A percentile compares a stretch with the other conserved stretches of the same genome.
Conservation (phyloP, 1,140 invertebrate species). For the Thaumatotibia leucotreta region DNA sequence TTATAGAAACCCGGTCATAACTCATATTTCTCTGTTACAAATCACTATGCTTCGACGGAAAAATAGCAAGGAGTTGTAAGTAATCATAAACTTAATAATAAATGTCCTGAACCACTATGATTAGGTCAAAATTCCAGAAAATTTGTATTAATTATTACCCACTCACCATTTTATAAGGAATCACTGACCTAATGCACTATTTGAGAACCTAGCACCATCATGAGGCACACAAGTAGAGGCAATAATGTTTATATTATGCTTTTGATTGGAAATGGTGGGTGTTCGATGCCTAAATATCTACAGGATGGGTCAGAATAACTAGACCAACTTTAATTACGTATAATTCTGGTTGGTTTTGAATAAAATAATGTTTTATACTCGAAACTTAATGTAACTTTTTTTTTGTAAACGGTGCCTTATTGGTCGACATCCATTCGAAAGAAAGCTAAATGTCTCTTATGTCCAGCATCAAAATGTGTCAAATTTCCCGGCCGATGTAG, state of each 20-base stretch:
- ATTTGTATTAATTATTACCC: slow-evolving; percentile 2
- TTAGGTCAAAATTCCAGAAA: slow-evolving; percentile 5
- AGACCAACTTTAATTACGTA: not conserved
- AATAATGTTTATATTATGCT: not conserved
- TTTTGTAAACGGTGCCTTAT: too few relatives aligned
- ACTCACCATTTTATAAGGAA: slow-evolving; percentile 1
- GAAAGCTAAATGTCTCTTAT: too few relatives aligned
- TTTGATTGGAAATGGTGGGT: slow-evolving; percentile 10
- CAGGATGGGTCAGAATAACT: not conserved
- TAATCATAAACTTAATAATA: slow-evolving; percentile 34
- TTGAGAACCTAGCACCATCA: slow-evolving; percentile 6
- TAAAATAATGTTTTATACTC: too few relatives aligned
- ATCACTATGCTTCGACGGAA: slow-evolving; percentile 66
- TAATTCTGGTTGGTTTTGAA: not conserved
- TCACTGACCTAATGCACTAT: slow-evolving; percentile 6
- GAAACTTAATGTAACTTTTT: too few relatives aligned
- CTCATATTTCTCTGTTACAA: slow-evolving; percentile 10
- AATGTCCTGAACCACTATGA: not conserved
- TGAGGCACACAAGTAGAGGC: slow-evolving; percentile 3
- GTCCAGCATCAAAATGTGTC: too few relatives aligned
- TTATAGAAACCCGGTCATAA: slow-evolving; percentile 5
- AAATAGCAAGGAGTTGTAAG: slow-evolving; percentile 70
- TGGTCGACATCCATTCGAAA: too few relatives aligned
- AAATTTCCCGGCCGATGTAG: too few relatives aligned
- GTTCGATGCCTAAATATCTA: not conserved